Percentiles rank a stretch among this genome's conserved stretches.
Conservation (phyloP, 2,113 vertebrate genomes). For the Calypte anna region DNA sequence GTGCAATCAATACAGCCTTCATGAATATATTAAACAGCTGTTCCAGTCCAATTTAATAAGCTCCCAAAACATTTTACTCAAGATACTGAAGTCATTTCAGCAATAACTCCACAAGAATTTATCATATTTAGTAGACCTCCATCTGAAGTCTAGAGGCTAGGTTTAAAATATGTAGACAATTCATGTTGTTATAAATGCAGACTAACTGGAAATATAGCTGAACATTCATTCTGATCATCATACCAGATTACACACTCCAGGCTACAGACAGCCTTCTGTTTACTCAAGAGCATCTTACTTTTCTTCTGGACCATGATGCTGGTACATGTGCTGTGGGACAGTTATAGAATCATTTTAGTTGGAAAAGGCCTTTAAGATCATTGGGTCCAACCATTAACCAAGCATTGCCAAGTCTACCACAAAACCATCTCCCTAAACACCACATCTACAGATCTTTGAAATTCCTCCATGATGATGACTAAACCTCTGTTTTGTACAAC, state of each 20-base stretch:
- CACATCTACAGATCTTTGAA: too few species aligned
- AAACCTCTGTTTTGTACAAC: too few species aligned
- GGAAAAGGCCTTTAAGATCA: too few species aligned
- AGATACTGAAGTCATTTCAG: constrained; percentile 26
- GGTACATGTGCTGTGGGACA: neutral
- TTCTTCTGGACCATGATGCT: neutral
- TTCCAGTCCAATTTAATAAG: constrained; percentile 45
- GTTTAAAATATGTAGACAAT: neutral
- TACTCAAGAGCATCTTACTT: neutral
- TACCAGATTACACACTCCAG: neutral
- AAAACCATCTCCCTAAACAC: too few species aligned
- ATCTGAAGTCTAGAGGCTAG: neutral
- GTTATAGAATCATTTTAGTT: too few species aligned
- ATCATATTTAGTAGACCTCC: neutral
- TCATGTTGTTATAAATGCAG: neutral
- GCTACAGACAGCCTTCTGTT: neutral
- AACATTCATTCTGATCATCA: neutral
- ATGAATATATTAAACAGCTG: constrained; percentile 48
- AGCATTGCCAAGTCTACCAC: too few species aligned
- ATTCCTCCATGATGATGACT: too few species aligned
- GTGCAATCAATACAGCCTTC: constrained; percentile 34
- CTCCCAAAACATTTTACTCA: constrained; percentile 19
- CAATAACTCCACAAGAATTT: neutral
- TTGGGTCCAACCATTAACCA: too few species aligned
- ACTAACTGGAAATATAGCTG: neutral